These are phyloP conservation scores for Ennomos erosarius DNA, from an alignment of 2,888 invertebrate genomes.

Conservation along the genomic window DNA sequence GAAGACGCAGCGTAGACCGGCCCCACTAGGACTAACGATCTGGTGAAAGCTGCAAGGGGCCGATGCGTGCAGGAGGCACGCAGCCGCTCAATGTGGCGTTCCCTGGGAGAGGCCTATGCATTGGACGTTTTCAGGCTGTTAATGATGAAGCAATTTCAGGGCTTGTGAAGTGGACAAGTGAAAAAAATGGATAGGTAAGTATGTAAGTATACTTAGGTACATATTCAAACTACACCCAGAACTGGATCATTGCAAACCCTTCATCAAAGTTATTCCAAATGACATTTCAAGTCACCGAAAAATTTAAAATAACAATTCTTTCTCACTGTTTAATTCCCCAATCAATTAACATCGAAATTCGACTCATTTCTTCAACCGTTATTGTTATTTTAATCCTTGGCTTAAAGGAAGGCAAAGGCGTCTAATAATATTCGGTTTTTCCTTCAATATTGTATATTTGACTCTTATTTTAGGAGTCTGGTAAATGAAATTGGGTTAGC, in stretches of 20 bases:
- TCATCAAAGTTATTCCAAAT: conserved; percentile 3
- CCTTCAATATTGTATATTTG: conserved; percentile 17
- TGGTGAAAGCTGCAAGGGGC: no score
- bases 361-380: conserved; percentile 36
- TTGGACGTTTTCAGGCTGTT: no score
- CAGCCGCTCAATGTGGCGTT: no score
- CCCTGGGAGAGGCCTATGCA: no score
- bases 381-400: conserved; percentile 39
- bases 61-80: no score
- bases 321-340: conserved; percentile 29
- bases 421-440: conserved; percentile 12
- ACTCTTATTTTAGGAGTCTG: conserved; percentile 9
- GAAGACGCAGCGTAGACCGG: no score
- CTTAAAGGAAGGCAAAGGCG: conserved; percentile 16
- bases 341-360: conserved; percentile 43
- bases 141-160: no score
- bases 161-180: no score
- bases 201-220: no score
- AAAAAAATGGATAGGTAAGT: no score
- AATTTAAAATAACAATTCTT: conserved; percentile 32
- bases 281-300: conserved; percentile 14
- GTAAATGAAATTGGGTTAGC: conserved; percentile 8
- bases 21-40: no score
- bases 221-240: background rate
- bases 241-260: conserved; percentile 12